Percentiles rank a stretch among this genome's conserved stretches.
phyloP scores from a whole-genome alignment of 2,113 vertebrate species.

The Rhynchomys soricoides region DNA sequence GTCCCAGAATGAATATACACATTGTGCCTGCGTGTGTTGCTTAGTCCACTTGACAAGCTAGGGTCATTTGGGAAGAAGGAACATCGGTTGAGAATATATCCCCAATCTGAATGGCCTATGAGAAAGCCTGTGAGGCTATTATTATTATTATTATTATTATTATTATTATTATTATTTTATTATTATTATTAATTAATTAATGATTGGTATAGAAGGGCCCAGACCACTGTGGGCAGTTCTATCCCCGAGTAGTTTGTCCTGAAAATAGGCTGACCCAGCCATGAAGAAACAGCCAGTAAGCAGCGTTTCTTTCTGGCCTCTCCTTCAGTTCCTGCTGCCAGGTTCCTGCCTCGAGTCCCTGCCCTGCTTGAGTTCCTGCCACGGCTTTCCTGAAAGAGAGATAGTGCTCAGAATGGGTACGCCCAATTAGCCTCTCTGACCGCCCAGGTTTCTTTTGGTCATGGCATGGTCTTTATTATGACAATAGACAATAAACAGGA shows the following conservation, averaged over 20 bases:
- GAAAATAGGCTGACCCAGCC: background rate
- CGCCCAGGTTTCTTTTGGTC: background rate
- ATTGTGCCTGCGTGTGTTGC: background rate
- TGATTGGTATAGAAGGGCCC: background rate
- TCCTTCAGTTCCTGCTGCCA: background rate
- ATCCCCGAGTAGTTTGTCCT: background rate
- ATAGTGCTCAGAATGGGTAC: background rate
- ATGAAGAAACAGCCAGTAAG: background rate
- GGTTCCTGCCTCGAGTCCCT: background rate
- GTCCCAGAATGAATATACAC: background rate
- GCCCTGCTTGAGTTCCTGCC: background rate
- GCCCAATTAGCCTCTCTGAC: too few species aligned
- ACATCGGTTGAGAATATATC: background rate
- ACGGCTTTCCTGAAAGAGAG: background rate
- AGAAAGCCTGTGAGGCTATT: background rate
- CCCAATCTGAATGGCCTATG: background rate
- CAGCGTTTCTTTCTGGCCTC: background rate
- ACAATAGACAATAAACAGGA: background rate
- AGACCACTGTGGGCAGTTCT: background rate
- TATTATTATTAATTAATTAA: too few species aligned
- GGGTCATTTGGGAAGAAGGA: background rate
- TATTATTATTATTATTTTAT: too few species aligned
- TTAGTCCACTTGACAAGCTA: background rate
- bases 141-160: too few species aligned
- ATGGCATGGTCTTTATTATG: background rate